phyloP scores from a whole-genome alignment of 2,888 invertebrate genomes.

The Drosophila demipolita region DNA sequence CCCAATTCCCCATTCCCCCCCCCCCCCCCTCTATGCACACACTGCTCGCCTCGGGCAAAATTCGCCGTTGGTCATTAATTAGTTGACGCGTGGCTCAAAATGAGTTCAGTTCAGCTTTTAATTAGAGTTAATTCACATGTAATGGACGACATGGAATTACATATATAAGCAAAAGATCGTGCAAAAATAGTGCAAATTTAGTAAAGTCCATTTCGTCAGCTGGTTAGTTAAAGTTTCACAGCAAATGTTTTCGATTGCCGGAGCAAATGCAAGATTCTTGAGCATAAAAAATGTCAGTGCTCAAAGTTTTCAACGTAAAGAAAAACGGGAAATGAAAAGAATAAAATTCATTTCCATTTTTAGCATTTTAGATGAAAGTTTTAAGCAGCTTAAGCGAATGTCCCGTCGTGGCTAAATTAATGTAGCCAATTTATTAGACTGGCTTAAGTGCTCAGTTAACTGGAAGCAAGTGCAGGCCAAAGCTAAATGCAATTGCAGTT shows the following conservation, averaged over 20 bases:
- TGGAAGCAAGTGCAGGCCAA: constrained; percentile 14
- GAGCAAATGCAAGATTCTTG: constrained; percentile 3
- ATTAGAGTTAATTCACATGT: constrained; percentile 32
- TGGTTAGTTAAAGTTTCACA: not conserved
- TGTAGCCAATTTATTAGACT: constrained; percentile 1
- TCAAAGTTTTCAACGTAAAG: constrained; percentile 3
- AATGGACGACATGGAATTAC: constrained; percentile 3
- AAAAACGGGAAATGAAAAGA: not conserved
- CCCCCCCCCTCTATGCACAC: not conserved
- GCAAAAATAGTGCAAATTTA: constrained; percentile 7
- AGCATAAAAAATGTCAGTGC: constrained; percentile 4
- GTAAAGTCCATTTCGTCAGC: not conserved
- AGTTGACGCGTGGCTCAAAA: constrained; percentile 22
- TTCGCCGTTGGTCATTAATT: constrained; percentile 12
- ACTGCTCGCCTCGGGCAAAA: not conserved
- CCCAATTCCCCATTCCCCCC: too few relatives aligned
- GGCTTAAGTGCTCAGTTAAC: constrained; percentile 1
- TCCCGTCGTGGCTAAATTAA: not conserved
- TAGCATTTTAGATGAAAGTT: constrained; percentile 6
- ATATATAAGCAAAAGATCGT: constrained; percentile 6
- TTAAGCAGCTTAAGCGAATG: not conserved
- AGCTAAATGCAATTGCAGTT: constrained; percentile 30
- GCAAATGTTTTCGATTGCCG: constrained; percentile 12
- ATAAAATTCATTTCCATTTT: not conserved
- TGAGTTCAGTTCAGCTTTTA: constrained; percentile 25